Conservation (phyloP, 2,113 vertebrate species). For the Mustelus asterias region DNA sequence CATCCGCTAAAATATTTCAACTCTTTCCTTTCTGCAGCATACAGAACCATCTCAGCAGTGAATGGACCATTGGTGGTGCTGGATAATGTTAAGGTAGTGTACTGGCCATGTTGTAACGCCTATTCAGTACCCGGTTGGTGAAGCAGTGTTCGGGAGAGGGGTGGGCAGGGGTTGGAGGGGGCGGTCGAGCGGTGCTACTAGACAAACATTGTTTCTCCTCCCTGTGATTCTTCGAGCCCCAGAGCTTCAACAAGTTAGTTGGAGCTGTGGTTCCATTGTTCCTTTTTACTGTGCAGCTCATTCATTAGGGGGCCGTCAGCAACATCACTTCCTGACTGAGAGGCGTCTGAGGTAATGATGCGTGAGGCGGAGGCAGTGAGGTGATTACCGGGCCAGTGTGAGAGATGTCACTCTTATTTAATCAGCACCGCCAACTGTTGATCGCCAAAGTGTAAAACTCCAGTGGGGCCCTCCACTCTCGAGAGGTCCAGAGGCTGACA, state of each 20-base stretch:
- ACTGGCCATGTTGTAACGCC: background rate
- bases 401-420: background rate
- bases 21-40: constrained; percentile 47
- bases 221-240: background rate
- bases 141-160: background rate
- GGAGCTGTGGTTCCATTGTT: background rate
- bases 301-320: background rate
- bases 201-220: background rate
- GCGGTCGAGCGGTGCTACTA: background rate
- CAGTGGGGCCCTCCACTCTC: background rate
- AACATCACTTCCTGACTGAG: background rate
- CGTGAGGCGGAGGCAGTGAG: background rate
- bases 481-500: background rate
- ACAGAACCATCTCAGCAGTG: constrained; percentile 61
- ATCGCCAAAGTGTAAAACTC: background rate
- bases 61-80: constrained; percentile 66
- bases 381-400: background rate
- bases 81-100: constrained; percentile 65
- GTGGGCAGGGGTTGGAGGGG: background rate
- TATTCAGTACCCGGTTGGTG: background rate
- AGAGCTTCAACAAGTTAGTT: background rate
- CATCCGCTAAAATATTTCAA: background rate
- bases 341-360: constrained; percentile 26
- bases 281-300: background rate
- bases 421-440: background rate